Percentiles rank a stretch among this genome's conserved stretches.
These are phyloP conservation scores for Nestor notabilis DNA, from an alignment of 2,113 vertebrate genomes.

Conservation along the genomic window DNA sequence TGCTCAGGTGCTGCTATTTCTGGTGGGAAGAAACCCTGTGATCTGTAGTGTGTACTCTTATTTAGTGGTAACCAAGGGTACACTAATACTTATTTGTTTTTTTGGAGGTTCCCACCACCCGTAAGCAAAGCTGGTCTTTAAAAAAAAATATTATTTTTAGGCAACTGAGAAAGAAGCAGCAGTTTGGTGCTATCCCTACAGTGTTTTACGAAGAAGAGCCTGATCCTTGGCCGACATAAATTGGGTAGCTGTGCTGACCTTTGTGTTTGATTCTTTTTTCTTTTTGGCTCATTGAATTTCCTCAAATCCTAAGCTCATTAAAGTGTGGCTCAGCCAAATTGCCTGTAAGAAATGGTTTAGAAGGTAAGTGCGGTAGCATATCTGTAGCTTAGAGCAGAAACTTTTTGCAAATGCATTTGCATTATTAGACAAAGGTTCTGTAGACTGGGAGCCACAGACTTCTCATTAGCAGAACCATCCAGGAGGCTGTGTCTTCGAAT, in stretches of 20 bases:
- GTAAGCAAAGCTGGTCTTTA: neutral
- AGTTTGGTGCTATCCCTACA: neutral
- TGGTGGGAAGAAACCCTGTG: neutral
- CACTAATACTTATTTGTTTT: neutral
- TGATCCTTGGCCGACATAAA: neutral
- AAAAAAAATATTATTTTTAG: neutral
- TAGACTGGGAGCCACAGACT: neutral
- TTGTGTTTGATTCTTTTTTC: neutral
- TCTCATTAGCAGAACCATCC: neutral
- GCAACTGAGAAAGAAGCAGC: neutral
- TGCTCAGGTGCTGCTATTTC: neutral
- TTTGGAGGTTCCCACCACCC: neutral
- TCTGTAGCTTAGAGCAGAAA: neutral
- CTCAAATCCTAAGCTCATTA: slow-evolving; percentile 39
- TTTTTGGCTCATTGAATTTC: neutral
- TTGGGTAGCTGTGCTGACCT: neutral
- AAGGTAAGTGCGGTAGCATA: neutral
- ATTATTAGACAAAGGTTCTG: neutral
- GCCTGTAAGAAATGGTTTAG: neutral
- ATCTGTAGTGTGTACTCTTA: neutral
- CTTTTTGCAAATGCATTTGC: neutral
- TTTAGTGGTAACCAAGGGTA: neutral
- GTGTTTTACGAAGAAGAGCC: neutral
- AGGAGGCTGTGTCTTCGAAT: neutral
- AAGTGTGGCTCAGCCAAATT: neutral